A percentile compares a stretch with the other conserved stretches of the same genome.
These are phyloP conservation scores for Mesembrinibis cayennensis DNA, from an alignment of 2,113 vertebrate genomes.

Conservation along the genomic window DNA sequence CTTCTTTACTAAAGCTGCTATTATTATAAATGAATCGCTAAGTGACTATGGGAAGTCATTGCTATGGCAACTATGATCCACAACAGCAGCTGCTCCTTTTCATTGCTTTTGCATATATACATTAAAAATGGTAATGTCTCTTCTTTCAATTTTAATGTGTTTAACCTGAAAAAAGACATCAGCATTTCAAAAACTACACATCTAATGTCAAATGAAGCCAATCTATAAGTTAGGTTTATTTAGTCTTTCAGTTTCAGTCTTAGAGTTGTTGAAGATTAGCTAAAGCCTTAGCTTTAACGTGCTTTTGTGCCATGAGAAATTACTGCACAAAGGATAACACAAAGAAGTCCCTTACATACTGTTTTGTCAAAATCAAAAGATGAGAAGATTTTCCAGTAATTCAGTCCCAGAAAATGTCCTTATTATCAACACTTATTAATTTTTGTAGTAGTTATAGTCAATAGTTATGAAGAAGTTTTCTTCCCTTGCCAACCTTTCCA, in stretches of 20 bases:
- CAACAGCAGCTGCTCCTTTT: conserved; percentile 42
- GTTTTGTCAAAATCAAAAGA: neutral
- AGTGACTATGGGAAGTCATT: conserved; percentile 47
- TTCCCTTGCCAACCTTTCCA: neutral
- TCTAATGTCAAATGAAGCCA: neutral
- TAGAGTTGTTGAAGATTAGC: neutral
- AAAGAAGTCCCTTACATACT: neutral
- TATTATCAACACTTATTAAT: neutral
- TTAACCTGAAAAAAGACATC: neutral
- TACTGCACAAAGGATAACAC: neutral
- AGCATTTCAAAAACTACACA: neutral
- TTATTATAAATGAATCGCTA: conserved; percentile 38
- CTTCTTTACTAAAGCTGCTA: neutral
- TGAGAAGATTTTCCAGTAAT: neutral
- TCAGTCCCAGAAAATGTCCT: neutral
- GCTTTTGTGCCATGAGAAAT: neutral
- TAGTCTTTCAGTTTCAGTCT: neutral
- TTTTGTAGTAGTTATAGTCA: neutral
- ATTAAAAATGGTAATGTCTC: conserved; percentile 3
- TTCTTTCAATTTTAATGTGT: neutral
- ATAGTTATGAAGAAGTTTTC: neutral
- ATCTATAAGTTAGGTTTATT: neutral
- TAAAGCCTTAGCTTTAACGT: neutral
- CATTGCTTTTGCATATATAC: neutral
- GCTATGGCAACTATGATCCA: conserved; percentile 63